Conservation (phyloP, 2,797 vertebrate species). For the Pygocentrus nattereri region DNA sequence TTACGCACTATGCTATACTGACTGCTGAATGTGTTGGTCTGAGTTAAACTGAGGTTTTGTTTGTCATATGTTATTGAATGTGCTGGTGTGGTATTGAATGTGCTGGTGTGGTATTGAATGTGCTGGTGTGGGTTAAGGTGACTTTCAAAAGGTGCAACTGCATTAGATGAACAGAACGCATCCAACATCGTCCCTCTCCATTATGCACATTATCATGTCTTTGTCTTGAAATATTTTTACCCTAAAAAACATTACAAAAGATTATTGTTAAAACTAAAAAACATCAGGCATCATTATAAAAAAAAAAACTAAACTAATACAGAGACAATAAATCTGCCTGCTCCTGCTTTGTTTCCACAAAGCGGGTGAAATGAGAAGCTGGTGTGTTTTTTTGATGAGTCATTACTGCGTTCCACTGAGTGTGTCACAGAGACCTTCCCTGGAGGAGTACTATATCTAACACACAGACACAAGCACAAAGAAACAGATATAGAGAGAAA, state of each 20-base stretch:
- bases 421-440: conserved; percentile 4
- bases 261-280: not conserved
- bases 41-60: no score
- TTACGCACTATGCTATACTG: no score
- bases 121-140: not conserved
- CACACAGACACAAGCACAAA: not conserved
- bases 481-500: not conserved
- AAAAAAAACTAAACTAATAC: not conserved
- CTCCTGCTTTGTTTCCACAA: not conserved
- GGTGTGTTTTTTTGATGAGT: conserved; percentile 31
- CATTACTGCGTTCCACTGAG: conserved; percentile 5
- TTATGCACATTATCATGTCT: not conserved
- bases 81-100: not conserved
- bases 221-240: not conserved
- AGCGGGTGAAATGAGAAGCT: not conserved
- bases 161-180: not conserved
- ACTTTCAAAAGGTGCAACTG: not conserved
- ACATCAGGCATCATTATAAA: not conserved
- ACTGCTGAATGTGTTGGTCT: no score
- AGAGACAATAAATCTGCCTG: not conserved
- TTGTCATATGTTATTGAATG: no score
- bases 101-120: not conserved
- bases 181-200: not conserved
- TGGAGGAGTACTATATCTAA: conserved; percentile 21
- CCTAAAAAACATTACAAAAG: not conserved